Percentiles rank a stretch among this genome's conserved stretches.
These are phyloP conservation scores for Brachionus calyciflorus DNA, from an alignment of 1,140 invertebrate species.

Conservation along the genomic window DNA sequence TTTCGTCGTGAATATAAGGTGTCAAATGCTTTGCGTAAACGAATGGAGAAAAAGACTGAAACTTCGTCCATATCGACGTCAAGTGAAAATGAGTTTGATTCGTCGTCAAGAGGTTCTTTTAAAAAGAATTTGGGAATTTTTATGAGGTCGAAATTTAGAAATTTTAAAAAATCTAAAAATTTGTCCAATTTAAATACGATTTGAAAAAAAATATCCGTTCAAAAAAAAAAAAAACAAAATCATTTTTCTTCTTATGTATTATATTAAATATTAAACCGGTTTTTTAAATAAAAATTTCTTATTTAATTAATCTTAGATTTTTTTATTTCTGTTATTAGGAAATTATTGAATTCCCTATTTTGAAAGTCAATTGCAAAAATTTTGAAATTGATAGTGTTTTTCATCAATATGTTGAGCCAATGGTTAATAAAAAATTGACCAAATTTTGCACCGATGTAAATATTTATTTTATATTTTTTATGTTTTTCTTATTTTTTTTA, in stretches of 20 bases:
- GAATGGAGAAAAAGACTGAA: neutral
- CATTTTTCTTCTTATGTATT: too few species aligned
- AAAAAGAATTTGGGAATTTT: slow-evolving; percentile 9
- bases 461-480: slow-evolving; percentile 34
- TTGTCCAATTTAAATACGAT: neutral
- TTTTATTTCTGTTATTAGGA: slow-evolving; percentile 58
- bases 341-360: slow-evolving; percentile 70
- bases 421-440: slow-evolving; percentile 62
- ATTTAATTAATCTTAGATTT: neutral
- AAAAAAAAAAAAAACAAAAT: too few species aligned
- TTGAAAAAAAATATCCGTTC: too few species aligned
- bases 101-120: neutral
- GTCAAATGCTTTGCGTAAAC: neutral
- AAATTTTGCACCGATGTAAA: slow-evolving; percentile 65
- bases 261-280: neutral
- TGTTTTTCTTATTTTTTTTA: too few species aligned
- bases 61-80: neutral
- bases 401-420: slow-evolving; percentile 67
- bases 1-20: neutral
- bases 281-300: neutral
- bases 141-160: slow-evolving; percentile 26
- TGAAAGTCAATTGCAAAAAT: slow-evolving; percentile 64
- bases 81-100: neutral
- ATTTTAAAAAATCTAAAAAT: neutral
- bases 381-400: slow-evolving; percentile 64